These are phyloP conservation scores for Polymixis lichenea DNA, from an alignment of 2,888 invertebrate species.

Conservation along the genomic window DNA sequence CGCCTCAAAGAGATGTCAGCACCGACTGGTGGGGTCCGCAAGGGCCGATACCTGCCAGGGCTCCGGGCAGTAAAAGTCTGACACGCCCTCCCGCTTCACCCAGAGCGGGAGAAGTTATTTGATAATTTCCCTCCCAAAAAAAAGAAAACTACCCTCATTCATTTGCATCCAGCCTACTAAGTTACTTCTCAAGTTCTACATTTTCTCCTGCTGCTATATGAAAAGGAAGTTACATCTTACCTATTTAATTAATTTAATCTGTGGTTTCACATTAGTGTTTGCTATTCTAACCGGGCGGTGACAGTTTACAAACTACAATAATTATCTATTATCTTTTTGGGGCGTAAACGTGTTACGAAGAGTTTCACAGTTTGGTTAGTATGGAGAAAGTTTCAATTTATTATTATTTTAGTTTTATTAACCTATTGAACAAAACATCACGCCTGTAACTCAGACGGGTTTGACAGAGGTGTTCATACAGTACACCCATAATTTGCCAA, in stretches of 20 bases:
- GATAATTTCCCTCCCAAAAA: too few species aligned
- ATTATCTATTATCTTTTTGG: slow-evolving; percentile 50
- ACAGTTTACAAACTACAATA: slow-evolving; percentile 17
- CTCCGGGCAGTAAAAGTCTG: too few species aligned
- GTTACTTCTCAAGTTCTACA: background rate
- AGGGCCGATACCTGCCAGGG: too few species aligned
- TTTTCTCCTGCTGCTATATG: background rate
- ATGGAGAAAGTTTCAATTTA: slow-evolving; percentile 25
- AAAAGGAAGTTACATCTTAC: background rate
- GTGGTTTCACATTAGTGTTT: background rate
- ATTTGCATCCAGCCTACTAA: background rate
- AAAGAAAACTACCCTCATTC: too few species aligned
- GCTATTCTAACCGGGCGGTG: background rate
- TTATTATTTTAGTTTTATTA: background rate
- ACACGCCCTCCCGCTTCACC: too few species aligned
- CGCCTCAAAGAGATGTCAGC: too few species aligned
- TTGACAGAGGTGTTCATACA: background rate
- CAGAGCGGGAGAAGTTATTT: too few species aligned
- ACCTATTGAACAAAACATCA: background rate
- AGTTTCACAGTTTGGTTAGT: slow-evolving; percentile 14
- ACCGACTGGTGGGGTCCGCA: too few species aligned
- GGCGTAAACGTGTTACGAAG: slow-evolving; percentile 15
- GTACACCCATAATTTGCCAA: too few species aligned
- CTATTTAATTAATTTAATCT: background rate
- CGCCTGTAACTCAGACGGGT: background rate